Percentiles rank a stretch among this genome's conserved stretches.
phyloP scores from a whole-genome alignment of 2,888 invertebrate species.

The Apeira syringaria region DNA sequence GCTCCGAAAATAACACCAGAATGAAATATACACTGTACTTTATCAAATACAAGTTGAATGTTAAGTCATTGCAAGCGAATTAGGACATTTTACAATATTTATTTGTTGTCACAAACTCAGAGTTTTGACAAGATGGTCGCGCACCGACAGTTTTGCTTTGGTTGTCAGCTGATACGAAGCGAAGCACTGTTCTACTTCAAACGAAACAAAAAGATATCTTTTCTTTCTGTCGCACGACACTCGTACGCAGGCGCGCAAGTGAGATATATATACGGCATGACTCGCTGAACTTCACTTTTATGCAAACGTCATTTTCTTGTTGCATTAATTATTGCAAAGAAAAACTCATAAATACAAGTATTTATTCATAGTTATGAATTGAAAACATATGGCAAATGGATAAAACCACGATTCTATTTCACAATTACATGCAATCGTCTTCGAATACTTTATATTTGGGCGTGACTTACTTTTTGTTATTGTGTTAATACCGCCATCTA shows the following conservation, averaged over 20 bases:
- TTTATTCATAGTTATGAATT: conserved; percentile 62
- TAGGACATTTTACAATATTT: conserved; percentile 81
- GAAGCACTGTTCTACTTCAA: conserved; percentile 65
- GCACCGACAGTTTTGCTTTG: conserved; percentile 85
- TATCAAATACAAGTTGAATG: conserved; percentile 65
- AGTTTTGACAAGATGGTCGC: conserved; percentile 85
- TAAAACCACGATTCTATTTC: conserved; percentile 68
- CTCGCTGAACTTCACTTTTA: conserved; percentile 57
- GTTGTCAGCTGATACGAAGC: conserved; percentile 83
- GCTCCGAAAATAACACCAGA: conserved; percentile 67
- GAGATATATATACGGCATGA: conserved; percentile 49
- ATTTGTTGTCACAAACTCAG: conserved; percentile 80
- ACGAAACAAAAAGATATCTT: conserved; percentile 40
- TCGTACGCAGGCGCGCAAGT: conserved; percentile 24
- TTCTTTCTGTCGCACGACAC: conserved; percentile 44
- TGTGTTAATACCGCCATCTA: conserved; percentile 57
- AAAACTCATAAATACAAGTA: conserved; percentile 59
- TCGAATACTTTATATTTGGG: conserved; percentile 62
- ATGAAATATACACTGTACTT: conserved; percentile 71
- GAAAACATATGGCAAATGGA: conserved; percentile 51
- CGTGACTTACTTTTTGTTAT: conserved; percentile 60
- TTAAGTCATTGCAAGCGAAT: conserved; percentile 76
- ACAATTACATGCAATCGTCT: conserved; percentile 60
- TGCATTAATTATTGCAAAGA: conserved; percentile 69
- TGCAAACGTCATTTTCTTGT: conserved; percentile 74